Evolutionary conservation across 1,140 invertebrate species (phyloP), one percentile per base, ranked within the genome.

Genomic region (Holcopasites calliopsidis): DNA sequence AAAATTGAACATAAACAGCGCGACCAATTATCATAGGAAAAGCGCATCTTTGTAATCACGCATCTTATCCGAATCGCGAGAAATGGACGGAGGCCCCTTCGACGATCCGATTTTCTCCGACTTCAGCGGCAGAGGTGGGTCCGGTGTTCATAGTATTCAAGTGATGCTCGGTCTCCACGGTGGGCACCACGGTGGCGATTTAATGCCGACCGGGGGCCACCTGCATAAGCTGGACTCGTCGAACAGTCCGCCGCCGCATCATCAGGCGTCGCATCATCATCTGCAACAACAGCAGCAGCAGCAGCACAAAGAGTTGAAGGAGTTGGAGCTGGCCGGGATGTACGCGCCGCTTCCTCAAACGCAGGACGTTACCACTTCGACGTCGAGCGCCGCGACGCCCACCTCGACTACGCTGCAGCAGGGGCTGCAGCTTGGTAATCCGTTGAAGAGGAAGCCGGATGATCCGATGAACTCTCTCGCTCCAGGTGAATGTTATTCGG

Each of bases 101-200:
- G 95, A 96, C 85, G 95, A 96, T 87, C 94, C 95, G 79, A 94
- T 95, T 83, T 96, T 96, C 86, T 92, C 93, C 72, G 95, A 96
- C 85, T 96, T 96, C 88, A 91, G 93, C 44, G 93, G 93, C 77
- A 93, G 94, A 42, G 92, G 93, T 62, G 91, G 90, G 16, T 85
- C 90, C 8, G 92, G 92, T 16, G 93, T 94, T 58, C 94, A 94
- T 84, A 94, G 93, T 69, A 94, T 94, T 61, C 94, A 95, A 85
- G 95, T 96, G 76, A 96, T 96, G 94, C 91, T 96, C 40, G 95
- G 95, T 3, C 89, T 94, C 13, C 93, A 94, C 76, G 86, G 84
- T 18, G 92, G 93, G 64, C 91, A 92, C 73, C 92, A 93, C 70
- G 87, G 90, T 3, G 87, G 90, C 40, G 89, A 92, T 18, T 70